These are phyloP conservation scores for Theropithecus gelada DNA, from an alignment of 2,113 vertebrate genomes.

Conservation along the genomic window DNA sequence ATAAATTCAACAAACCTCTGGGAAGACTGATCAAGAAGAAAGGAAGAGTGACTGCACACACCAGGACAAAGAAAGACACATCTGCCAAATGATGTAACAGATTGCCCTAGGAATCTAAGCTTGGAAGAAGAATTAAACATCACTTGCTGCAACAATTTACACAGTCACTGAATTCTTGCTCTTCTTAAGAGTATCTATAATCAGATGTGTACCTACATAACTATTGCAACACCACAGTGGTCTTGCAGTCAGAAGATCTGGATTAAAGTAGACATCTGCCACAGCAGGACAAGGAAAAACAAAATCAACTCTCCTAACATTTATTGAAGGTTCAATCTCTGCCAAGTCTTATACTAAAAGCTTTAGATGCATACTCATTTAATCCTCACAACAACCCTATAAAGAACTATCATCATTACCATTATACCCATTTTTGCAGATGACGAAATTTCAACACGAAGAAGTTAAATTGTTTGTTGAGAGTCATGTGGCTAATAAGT, in stretches of 20 bases:
- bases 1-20: not conserved
- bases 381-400: not conserved
- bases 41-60: not conserved
- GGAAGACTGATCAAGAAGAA: not conserved
- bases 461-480: not conserved
- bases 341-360: not conserved
- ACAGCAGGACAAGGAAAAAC: not conserved
- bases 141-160: not conserved
- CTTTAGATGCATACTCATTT: not conserved
- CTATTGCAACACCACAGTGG: not conserved
- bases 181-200: no score
- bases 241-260: no score
- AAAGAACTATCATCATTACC: not conserved
- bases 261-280: not conserved
- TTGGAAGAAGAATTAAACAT: not conserved
- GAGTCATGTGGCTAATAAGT: not conserved
- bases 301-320: not conserved
- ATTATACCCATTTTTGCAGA: not conserved
- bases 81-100: not conserved
- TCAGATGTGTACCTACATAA: not conserved
- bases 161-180: not conserved
- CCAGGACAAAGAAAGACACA: accelerated
- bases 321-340: not conserved
- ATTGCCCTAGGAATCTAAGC: no score
- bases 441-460: not conserved